Base-by-base conservation (phyloP, 2,797 vertebrate species). In the Falco naumanni region DNA sequence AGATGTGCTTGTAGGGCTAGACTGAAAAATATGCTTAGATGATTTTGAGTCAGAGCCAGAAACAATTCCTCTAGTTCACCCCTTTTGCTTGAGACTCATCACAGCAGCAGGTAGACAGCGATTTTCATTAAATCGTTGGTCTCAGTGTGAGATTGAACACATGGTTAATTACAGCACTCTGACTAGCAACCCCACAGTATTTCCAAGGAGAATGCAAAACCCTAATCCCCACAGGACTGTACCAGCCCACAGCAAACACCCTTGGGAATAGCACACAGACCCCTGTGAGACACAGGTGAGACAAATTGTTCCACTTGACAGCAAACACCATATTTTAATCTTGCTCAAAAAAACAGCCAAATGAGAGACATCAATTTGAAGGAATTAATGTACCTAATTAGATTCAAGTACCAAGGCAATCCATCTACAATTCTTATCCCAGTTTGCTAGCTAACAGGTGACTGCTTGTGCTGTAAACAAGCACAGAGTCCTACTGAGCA, bases 381-480 rank as follows among this genome's bases (percentile, higher is more conserved):
- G 34, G 43, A 82, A 90, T 76, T 81, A 75, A 56, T 66, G 20
- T 54, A 63, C 87, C 33, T 89, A 89, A 88, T 91, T 76, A 59
- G 18, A 84, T 61, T 81, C 16, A 79, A 91, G 81, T 37, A 91
- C 31, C 21, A 75, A 74, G n/a, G 29, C 76, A 71, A 81, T 75
- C 41, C 4, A 6, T 63, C 60, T 86, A 72, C 50, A 95, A 56
- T 78, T 51, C 61, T 88, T 81, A 76, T 21, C 43, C 34, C 31
- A 63, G 3, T 94, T 90, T 93, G 8, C 76, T 59, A 91, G 33
- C 34, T 65, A 87, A 78, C 50, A 69, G 69, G 63, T 66, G 77
- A 83, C 45, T 93, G 54, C 63, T 69, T 89, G 57, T 57, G 48
- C 50, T 88, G 28, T 72, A 48, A 84, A 33, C 61, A 82, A 91